Evolutionary conservation across 35 echinoderm and acorn worm species (phyloP), one percentile per base, ranked within the genome.

Genomic region (Anneissia japonica): DNA sequence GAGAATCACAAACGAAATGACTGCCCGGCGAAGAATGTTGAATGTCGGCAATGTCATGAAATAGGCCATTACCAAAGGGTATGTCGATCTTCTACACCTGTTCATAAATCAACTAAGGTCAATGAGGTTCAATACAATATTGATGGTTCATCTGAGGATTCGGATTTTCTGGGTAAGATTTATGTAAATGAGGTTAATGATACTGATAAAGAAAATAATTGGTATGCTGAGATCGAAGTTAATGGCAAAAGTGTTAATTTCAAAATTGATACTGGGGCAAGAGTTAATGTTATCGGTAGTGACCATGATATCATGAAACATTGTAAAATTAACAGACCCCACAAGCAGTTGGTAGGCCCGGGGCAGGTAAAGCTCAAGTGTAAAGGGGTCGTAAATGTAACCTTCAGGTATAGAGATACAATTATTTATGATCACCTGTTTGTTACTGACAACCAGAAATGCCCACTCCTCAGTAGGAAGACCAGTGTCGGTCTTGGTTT

Each of bases 401-500:
- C 23, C 1, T 77, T 77, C 32, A 77, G 1, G 75, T 77, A 87
- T 51, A 76, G 14, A 6, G 40, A 43, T 14, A 43, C 4, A 43
- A 14, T 43, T 43, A 43, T 79, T 77, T 39, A 26, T 16, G 85
- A 87, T 12, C 73, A 31, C 23, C 16, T 89, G 21, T 89, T 46
- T 79, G 75, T 90, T 23, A 84, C 84, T 31, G 13, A 32, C 33
- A 77, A 84, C 36, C 88, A 90, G 32, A 39, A 76, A 37, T 75
- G 56, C 72, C 79, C 79, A 11, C 38, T 89, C 13, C 80, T 89
- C 34, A 83, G 88, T 26, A 84, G 74, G 36, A 84, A 78, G 36
- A 81, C 88, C 1, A 84, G 81, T 77, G 72, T 84, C 6, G 72
- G 26, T 9, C 45, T 90, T n/a, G 88, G 81, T 37, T 35, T 90